Conservation (phyloP, 2,113 vertebrate genomes). For the Aegithalos caudatus region DNA sequence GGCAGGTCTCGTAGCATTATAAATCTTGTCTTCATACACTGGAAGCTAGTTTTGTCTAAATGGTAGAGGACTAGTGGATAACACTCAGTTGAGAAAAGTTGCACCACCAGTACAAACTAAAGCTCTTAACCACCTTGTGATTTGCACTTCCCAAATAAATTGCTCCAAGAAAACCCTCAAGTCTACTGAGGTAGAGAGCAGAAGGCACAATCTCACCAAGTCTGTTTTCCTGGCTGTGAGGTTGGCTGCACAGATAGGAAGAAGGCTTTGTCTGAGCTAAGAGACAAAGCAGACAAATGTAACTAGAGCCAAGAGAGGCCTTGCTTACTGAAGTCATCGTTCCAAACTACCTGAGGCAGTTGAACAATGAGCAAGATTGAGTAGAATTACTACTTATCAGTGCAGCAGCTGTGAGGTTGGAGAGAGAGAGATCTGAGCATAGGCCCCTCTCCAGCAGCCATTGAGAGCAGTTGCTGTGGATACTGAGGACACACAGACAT, state of each 20-base stretch:
- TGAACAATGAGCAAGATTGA: background rate
- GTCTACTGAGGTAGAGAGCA: constrained; percentile 50
- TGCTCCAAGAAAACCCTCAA: constrained; percentile 19
- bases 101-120: constrained; percentile 30
- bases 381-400: background rate
- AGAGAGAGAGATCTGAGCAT: background rate
- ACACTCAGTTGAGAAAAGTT: background rate
- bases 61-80: background rate
- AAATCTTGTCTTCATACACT: background rate
- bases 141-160: constrained; percentile 56
- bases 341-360: background rate
- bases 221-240: background rate
- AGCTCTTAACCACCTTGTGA: constrained; percentile 22
- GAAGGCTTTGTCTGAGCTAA: background rate
- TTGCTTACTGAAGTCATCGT: background rate
- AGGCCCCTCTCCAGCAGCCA: background rate
- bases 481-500: background rate
- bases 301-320: background rate
- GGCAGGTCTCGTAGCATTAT: background rate
- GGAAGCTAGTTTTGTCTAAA: background rate
- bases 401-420: constrained; percentile 2
- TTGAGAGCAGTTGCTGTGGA: background rate
- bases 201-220: constrained; percentile 64
- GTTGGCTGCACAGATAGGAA: background rate
- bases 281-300: constrained; percentile 35